Base-by-base conservation (phyloP, 2,797 vertebrate genomes). In the Coranthus polyacanthus region DNA sequence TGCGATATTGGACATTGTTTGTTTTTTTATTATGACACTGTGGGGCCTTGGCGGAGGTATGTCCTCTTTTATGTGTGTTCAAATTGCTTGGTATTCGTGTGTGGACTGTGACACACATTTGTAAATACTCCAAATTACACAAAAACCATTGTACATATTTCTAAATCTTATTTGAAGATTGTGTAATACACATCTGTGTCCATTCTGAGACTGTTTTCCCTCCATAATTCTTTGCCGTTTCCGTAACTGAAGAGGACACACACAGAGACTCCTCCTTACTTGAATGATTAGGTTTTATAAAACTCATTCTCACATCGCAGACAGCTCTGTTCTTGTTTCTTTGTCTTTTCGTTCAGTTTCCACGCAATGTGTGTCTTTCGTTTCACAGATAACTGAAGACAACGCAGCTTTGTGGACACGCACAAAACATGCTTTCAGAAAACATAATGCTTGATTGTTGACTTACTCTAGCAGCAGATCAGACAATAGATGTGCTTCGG, bases 391-490 rank as follows among this genome's bases (percentile, higher is more conserved):
- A 89, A 91, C 93, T 81, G 81, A 92, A 58, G 92, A 96, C 94
- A 96, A 96, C 88, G 85, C 74, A 80, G 92, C 95, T 95, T 96
- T 98, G 96, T 97, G 92, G 88, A 78, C 88, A 86, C 88, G 84
- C 79, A 96, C 95, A 98, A 96, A 92, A 95, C 90, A 84, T 82
- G 90, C 91, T 95, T 95, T 97, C 93, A 96, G 87, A 80, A 89
- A 81, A 92, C 89, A 95, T 93, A 96, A 93, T 87, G 88, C 92
- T 86, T 88, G 91, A 95, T 95, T 97, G 96, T 97, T 96, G 95
- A 92, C 92, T 96, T 94, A 96, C 93, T 92, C 86, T 89, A 86
- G 81, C 89, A 78, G 79, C 84, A 86, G 75, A 88, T 91, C 87
- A 93, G 69, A 94, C 92, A 91, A 92, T 91, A 92, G 90, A 92